phyloP scores from a whole-genome alignment of 2,113 vertebrate species.

The Menidia beryllina region DNA sequence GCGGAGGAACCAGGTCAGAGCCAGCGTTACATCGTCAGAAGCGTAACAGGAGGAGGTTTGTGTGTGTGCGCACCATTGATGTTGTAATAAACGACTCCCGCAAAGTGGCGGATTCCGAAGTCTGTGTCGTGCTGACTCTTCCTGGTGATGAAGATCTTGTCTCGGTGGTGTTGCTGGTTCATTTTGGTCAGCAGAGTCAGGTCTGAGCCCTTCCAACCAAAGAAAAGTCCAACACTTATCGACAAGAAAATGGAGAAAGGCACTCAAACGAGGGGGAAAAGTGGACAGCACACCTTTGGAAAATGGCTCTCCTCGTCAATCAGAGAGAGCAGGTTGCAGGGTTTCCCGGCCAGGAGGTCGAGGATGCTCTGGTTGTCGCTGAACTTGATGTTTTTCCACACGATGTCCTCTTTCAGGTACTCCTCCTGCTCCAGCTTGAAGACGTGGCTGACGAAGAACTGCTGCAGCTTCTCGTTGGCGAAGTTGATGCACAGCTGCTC shows the following conservation, averaged over 20 bases:
- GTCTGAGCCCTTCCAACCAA: constrained; percentile 88
- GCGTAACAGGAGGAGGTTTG: too few species aligned
- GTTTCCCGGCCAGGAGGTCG: constrained; percentile 86
- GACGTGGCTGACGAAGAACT: constrained; percentile 92
- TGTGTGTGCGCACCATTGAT: constrained; percentile 82
- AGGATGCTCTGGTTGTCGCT: constrained; percentile 87
- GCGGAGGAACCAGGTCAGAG: background rate
- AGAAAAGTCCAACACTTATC: too few species aligned
- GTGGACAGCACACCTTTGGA: constrained; percentile 85
- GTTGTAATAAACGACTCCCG: constrained; percentile 89
- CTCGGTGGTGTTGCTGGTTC: constrained; percentile 82
- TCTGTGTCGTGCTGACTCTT: constrained; percentile 82
- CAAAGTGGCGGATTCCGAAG: constrained; percentile 92
- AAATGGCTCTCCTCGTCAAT: constrained; percentile 95
- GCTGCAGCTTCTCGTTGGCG: constrained; percentile 96
- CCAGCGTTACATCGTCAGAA: too few species aligned
- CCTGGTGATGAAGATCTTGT: constrained; percentile 84
- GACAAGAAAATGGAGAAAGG: too few species aligned
- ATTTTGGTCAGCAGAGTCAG: constrained; percentile 90
- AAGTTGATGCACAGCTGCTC: constrained; percentile 98
- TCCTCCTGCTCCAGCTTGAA: constrained; percentile 94
- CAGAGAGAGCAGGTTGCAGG: constrained; percentile 92
- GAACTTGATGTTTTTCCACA: constrained; percentile 88
- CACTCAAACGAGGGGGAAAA: background rate
- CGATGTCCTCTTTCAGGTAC: constrained; percentile 86